phyloP scores from a whole-genome alignment of 2,888 invertebrate species.

The Tachina fera region DNA sequence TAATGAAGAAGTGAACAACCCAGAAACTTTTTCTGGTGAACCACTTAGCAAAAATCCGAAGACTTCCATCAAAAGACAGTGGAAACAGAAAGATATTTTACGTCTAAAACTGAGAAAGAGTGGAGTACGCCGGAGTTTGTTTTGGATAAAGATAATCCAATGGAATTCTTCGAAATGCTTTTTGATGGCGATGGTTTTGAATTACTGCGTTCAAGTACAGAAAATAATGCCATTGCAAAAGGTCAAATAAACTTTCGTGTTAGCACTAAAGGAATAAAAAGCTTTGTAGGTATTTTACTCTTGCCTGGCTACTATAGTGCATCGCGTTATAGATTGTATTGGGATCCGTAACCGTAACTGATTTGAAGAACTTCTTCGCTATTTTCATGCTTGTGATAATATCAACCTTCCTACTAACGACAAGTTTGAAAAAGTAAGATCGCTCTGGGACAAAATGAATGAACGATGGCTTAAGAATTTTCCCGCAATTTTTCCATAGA shows the following conservation, averaged over 20 bases:
- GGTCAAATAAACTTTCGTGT: slow-evolving; percentile 5
- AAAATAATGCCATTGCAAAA: slow-evolving; percentile 22
- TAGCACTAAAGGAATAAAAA: not conserved
- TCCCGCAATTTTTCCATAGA: slow-evolving; percentile 1
- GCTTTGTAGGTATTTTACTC: slow-evolving; percentile 12
- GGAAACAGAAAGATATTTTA: slow-evolving; percentile 4
- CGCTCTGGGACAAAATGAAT: slow-evolving; percentile 2
- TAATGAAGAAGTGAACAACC: not conserved
- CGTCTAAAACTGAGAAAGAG: slow-evolving; percentile 5
- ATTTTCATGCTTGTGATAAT: slow-evolving; percentile 24
- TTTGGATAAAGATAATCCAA: not conserved
- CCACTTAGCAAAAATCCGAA: slow-evolving; percentile 5
- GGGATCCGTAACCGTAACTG: slow-evolving; percentile 3
- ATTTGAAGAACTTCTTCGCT: slow-evolving; percentile 11
- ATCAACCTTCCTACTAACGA: not conserved
- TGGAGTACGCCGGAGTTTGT: not conserved
- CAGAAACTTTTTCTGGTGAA: not conserved
- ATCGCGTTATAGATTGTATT: slow-evolving; percentile 22
- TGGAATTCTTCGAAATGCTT: slow-evolving; percentile 26
- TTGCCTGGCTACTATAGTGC: slow-evolving; percentile 16
- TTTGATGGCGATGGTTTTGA: not conserved
- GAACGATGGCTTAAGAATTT: slow-evolving; percentile 3
- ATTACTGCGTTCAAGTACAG: slow-evolving; percentile 3
- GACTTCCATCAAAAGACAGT: not conserved
- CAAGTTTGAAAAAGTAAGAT: slow-evolving; percentile 5